These are phyloP conservation scores for Gadopsis bispinosus DNA, from an alignment of 2,797 vertebrate species.

Conservation along the genomic window DNA sequence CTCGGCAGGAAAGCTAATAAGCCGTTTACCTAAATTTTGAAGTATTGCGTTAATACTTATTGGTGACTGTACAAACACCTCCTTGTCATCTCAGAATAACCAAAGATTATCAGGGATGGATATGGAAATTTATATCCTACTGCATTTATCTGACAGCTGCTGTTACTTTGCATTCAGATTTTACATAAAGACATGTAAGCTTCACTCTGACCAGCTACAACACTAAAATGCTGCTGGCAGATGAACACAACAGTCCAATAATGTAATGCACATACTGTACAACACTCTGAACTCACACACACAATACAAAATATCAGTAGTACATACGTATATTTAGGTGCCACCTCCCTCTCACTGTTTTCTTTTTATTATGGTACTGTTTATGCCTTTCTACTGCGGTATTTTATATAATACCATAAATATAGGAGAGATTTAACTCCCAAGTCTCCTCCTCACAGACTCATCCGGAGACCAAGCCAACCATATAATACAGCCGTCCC, in stretches of 20 bases:
- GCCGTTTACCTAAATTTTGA: background rate
- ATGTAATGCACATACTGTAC: background rate
- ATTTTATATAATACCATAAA: constrained; percentile 11
- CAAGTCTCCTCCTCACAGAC: background rate
- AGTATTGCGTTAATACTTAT: background rate
- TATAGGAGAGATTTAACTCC: constrained; percentile 13
- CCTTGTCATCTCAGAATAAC: too few relatives aligned
- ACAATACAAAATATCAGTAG: constrained; percentile 20
- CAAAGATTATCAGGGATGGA: too few relatives aligned
- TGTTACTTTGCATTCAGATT: background rate
- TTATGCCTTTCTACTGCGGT: background rate
- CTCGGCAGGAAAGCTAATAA: background rate
- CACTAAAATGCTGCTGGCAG: background rate
- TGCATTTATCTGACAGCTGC: background rate
- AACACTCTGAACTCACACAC: background rate
- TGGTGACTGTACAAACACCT: too few relatives aligned
- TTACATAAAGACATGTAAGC: background rate
- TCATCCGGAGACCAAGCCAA: background rate
- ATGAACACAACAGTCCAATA: background rate
- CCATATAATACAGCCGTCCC: background rate
- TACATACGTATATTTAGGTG: background rate
- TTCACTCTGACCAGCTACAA: background rate
- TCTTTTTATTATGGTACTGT: background rate
- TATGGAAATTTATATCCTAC: too few relatives aligned
- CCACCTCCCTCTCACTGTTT: constrained; percentile 5